These are phyloP conservation scores for Triplophysa dalaica DNA, from an alignment of 2,113 vertebrate species.

Conservation along the genomic window DNA sequence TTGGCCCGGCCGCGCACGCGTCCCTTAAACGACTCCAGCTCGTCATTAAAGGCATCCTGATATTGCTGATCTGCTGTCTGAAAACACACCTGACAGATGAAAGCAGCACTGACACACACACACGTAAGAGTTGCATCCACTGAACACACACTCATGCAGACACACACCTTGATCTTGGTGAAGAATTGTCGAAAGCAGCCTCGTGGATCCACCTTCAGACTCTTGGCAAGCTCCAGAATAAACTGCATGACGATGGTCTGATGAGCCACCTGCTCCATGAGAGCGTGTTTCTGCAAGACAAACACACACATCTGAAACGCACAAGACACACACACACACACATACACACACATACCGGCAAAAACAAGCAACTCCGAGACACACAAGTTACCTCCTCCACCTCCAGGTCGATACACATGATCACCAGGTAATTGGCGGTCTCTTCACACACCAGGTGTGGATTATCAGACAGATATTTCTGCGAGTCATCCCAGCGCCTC, in stretches of 20 bases:
- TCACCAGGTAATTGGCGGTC: conserved; percentile 92
- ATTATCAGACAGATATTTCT: conserved; percentile 90
- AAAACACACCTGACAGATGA: background rate
- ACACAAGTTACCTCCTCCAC: conserved; percentile 79
- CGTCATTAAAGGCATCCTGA: conserved; percentile 92
- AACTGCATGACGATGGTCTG: conserved; percentile 98
- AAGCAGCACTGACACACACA: background rate
- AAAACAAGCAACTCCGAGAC: background rate
- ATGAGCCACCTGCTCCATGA: conserved; percentile 96
- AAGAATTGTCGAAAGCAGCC: conserved; percentile 95
- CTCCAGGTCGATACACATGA: conserved; percentile 96
- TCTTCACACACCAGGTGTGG: conserved; percentile 90
- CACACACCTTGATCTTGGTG: conserved; percentile 85
- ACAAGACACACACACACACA: background rate
- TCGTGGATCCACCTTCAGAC: conserved; percentile 89
- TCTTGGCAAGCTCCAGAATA: conserved; percentile 91
- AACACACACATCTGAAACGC: background rate
- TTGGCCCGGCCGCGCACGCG: conserved; percentile 85
- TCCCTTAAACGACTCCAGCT: conserved; percentile 89
- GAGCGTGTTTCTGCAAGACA: conserved; percentile 79
- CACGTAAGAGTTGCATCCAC: background rate
- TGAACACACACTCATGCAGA: background rate
- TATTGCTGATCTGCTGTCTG: conserved; percentile 93
- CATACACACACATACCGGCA: conserved; percentile 3
- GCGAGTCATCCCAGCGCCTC: conserved; percentile 93